These are phyloP conservation scores for Stramonita haemastoma DNA, from an alignment of 2,888 invertebrate species.

Conservation along the genomic window DNA sequence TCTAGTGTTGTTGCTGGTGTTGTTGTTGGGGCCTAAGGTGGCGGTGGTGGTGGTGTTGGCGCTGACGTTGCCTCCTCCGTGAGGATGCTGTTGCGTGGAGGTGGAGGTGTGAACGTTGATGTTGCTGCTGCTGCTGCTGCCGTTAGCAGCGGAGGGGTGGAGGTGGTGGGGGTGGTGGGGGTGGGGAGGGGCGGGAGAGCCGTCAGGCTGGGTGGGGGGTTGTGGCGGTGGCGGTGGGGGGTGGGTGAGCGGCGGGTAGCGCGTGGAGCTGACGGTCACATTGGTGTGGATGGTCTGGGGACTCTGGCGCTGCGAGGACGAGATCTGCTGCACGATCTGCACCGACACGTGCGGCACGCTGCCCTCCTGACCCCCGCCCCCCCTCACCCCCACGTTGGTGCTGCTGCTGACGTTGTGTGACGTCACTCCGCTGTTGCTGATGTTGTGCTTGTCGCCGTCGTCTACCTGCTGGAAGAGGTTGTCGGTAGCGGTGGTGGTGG, in stretches of 20 bases:
- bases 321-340: slow-evolving; percentile 92
- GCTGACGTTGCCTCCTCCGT: slow-evolving; percentile 10
- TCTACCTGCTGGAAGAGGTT: slow-evolving; percentile 31
- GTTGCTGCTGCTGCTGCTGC: slow-evolving; percentile 7
- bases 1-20: slow-evolving; percentile 11
- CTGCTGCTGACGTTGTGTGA: slow-evolving; percentile 39
- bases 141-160: not conserved
- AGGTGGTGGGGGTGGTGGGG: not conserved
- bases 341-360: slow-evolving; percentile 84
- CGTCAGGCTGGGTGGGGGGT: not conserved
- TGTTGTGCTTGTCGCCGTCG: not conserved
- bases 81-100: slow-evolving; percentile 3
- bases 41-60: slow-evolving; percentile 28
- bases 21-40: not conserved
- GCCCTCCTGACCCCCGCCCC: slow-evolving; percentile 9
- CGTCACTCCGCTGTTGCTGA: not conserved
- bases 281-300: slow-evolving; percentile 93
- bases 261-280: slow-evolving; percentile 87
- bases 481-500: slow-evolving; percentile 49
- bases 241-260: slow-evolving; percentile 21
- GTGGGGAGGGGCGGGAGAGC: not conserved
- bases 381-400: slow-evolving; percentile 41
- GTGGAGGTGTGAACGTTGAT: slow-evolving; percentile 36
- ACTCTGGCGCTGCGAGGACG: slow-evolving; percentile 84
- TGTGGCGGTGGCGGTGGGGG: not conserved